phyloP scores from a whole-genome alignment of 1,140 invertebrate genomes.

The Portunus trituberculatus region DNA sequence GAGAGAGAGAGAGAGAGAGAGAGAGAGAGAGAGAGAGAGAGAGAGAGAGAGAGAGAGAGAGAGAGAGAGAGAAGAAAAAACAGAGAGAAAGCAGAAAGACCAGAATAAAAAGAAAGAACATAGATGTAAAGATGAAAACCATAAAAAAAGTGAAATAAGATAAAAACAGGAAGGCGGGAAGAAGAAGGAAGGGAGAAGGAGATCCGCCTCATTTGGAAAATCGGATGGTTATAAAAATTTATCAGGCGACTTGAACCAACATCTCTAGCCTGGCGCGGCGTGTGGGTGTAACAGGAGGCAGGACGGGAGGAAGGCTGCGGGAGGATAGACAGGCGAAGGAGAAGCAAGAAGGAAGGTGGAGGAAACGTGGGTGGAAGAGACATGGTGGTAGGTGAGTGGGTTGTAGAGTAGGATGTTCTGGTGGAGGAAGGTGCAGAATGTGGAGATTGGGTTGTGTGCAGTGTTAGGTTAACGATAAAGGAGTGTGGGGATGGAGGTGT shows the following conservation, averaged over 20 bases:
- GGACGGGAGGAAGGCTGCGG: background rate
- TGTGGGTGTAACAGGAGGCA: background rate
- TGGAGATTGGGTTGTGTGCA: too few relatives aligned
- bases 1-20: too few relatives aligned
- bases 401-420: background rate
- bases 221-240: constrained; percentile 11
- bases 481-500: too few relatives aligned
- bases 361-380: background rate
- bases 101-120: too few relatives aligned
- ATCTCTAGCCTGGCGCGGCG: background rate
- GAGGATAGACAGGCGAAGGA: too few relatives aligned
- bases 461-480: too few relatives aligned
- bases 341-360: background rate
- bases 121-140: background rate
- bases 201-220: background rate
- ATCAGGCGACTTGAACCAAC: background rate
- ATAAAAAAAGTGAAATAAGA: background rate
- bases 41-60: too few relatives aligned
- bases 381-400: background rate
- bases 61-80: too few relatives aligned
- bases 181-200: background rate
- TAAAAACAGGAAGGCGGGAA: background rate
- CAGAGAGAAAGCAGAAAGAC: too few relatives aligned
- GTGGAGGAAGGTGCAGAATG: background rate
- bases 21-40: too few relatives aligned